Evolutionary conservation across 2,113 vertebrate genomes (phyloP).

Genomic region (Bagarius yarrelli): DNA sequence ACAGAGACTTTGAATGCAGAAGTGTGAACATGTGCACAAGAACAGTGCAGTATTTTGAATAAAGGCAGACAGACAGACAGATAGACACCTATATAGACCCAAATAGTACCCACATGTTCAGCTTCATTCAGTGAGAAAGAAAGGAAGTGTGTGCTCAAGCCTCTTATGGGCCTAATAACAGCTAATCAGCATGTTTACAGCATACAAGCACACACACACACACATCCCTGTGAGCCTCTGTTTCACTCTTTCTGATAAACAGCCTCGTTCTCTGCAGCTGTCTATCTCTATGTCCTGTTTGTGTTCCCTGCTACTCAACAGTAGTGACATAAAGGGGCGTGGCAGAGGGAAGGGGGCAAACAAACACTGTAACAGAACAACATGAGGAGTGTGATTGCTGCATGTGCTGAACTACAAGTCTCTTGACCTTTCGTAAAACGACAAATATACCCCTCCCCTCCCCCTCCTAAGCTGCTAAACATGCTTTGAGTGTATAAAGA

Average conservation of each 20-base stretch:
- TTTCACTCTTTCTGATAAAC: conserved; percentile 18
- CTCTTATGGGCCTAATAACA: conserved; percentile 35
- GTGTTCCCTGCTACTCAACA: conserved; percentile 38
- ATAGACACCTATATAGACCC: not conserved
- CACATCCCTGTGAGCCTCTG: not conserved
- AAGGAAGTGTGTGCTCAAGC: not conserved
- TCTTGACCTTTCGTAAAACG: conserved; percentile 21
- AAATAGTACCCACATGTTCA: conserved; percentile 24
- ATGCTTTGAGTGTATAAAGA: not conserved
- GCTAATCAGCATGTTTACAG: conserved; percentile 40
- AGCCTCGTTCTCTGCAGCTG: not conserved
- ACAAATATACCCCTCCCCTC: not conserved
- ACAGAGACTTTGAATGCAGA: too few relatives aligned
- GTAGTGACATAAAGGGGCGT: not conserved
- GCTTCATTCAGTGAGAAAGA: conserved; percentile 6
- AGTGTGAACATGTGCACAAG: not conserved
- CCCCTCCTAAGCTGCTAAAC: conserved; percentile 37
- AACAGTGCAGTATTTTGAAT: not conserved
- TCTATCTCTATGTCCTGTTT: conserved; percentile 26
- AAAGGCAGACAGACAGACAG: conserved; percentile 7
- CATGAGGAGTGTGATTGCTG: not conserved
- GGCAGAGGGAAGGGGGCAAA: not conserved
- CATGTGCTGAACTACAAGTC: not conserved
- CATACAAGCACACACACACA: not conserved
- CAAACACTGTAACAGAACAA: conserved; percentile 8